Conservation (phyloP, 2,113 vertebrate genomes). For the Peromyscus polionotus region DNA sequence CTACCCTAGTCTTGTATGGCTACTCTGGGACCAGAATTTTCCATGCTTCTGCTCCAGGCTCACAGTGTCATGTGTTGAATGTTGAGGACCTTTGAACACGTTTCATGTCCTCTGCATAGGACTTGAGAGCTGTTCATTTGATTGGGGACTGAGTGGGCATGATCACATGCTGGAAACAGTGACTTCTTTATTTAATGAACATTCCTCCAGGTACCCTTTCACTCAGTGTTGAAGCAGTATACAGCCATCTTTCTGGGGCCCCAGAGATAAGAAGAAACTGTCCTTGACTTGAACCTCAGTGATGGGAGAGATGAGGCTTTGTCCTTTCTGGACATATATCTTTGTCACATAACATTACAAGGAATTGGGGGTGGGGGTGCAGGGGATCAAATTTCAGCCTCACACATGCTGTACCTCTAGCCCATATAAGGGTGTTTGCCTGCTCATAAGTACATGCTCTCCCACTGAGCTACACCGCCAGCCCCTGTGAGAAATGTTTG, state of each 20-base stretch:
- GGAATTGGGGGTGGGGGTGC: neutral
- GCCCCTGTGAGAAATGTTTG: neutral
- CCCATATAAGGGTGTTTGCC: neutral
- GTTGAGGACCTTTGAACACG: neutral
- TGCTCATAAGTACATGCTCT: neutral
- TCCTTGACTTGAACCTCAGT: neutral
- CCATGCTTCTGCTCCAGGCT: neutral
- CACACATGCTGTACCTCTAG: neutral
- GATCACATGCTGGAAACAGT: no score
- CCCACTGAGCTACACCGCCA: neutral
- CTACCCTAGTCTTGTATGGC: neutral
- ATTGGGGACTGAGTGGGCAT: neutral
- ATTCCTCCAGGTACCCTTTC: neutral
- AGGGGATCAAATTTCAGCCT: neutral
- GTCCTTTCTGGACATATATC: neutral
- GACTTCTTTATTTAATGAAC: neutral
- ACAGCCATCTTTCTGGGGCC: neutral
- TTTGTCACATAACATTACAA: neutral
- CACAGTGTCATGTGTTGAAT: fast-evolving
- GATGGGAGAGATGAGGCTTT: neutral
- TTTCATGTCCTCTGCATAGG: neutral
- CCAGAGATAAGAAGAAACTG: neutral
- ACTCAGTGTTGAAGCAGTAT: neutral
- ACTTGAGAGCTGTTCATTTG: neutral
- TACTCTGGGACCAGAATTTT: neutral